Base-by-base conservation (phyloP, 2,797 vertebrate genomes). In the Aulostomus chinensis region DNA sequence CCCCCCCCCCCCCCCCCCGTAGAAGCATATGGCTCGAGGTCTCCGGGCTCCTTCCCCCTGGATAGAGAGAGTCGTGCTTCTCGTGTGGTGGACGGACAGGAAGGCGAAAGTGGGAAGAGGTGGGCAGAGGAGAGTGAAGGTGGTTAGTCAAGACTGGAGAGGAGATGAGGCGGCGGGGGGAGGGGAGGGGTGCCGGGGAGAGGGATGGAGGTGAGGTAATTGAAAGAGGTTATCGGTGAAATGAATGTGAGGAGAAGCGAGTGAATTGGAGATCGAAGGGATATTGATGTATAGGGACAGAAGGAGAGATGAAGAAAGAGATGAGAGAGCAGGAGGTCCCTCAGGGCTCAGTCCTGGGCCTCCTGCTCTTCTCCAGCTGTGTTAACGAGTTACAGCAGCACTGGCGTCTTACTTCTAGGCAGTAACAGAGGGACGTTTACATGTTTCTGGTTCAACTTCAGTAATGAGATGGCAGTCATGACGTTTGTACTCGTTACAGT, bases 21-120 rank as follows among this genome's bases (percentile, higher is more conserved):
- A 8, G 26, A 21, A 69, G 28, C 68, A 72, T 73, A 67, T 66
- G 72, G 54, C 29, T 36, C 0, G 2, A 50, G 52, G 47, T 66
- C 45, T 55, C 46, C 25, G 9, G 34, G 36, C 17, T 2, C 9
- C 14, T 34, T 63, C 42, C 63, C 60, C 37, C 43, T 25, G 51
- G 55, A 55, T 12, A 2, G 18, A 38, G 31, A 69, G 64, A n/a
- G n/a, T 51, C 55, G 10, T 76, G 69, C 37, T 13, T 21, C 55
- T 52, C 21, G 6, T 65, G 37, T 58, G 59, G 28, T 62, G 56
- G 36, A 58, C n/a, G 1, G 14, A 54, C n/a, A n/a, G n/a, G n/a
- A n/a, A 51, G 56, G 35, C 53, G 41, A 52, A 68, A 2, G 26
- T 46, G 20, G 6, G 36, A 15, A 33, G 25, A 9, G 48, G 34